A percentile compares a stretch with the other conserved stretches of the same genome.
Conservation (phyloP, 2,888 invertebrate species). For the Sinopyrophorus schimmeli region DNA sequence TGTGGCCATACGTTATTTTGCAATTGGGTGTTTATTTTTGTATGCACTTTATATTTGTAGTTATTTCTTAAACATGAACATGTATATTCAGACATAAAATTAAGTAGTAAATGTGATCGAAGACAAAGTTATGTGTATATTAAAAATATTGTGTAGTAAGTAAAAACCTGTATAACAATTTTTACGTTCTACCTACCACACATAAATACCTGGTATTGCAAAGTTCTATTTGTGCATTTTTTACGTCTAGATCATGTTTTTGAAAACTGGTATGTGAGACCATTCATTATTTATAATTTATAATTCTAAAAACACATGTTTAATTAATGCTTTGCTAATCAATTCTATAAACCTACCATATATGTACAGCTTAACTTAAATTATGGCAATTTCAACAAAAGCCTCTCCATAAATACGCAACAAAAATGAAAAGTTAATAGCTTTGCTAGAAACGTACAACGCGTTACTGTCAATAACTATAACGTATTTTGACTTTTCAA, state of each 20-base stretch:
- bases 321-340: slow-evolving; percentile 28
- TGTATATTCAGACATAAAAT: too few relatives aligned
- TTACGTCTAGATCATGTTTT: slow-evolving; percentile 16
- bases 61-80: too few relatives aligned
- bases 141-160: slow-evolving; percentile 23
- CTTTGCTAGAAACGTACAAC: too few relatives aligned
- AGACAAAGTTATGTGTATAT: slow-evolving; percentile 21
- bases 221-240: slow-evolving; percentile 10
- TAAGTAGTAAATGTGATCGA: slow-evolving; percentile 14
- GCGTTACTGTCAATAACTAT: too few relatives aligned
- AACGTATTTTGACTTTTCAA: too few relatives aligned
- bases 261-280: slow-evolving; percentile 16
- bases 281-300: slow-evolving; percentile 25
- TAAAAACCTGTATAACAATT: slow-evolving; percentile 14
- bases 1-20: too few relatives aligned
- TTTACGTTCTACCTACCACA: too few relatives aligned
- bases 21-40: too few relatives aligned
- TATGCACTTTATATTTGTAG: too few relatives aligned
- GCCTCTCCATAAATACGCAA: background rate
- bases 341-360: slow-evolving; percentile 22
- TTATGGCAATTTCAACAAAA: slow-evolving; percentile 17
- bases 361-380: slow-evolving; percentile 17
- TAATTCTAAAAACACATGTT: slow-evolving; percentile 27
- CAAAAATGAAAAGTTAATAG: too few relatives aligned
- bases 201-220: slow-evolving; percentile 19